Evolutionary conservation across 2,888 invertebrate species (phyloP).

Genomic region (Nasonovia ribisnigri): DNA sequence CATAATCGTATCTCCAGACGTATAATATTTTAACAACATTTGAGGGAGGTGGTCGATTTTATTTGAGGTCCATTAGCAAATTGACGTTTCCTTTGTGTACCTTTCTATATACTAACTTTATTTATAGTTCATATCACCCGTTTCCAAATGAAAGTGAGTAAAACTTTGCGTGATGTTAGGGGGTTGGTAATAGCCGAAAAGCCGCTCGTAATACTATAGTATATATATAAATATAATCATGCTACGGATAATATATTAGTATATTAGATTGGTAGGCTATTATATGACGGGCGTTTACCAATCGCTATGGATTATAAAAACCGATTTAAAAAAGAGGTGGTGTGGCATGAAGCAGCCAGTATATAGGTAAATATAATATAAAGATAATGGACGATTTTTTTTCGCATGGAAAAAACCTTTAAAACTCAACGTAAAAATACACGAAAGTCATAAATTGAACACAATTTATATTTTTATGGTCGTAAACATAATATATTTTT

Average conservation of each 20-base stretch:
- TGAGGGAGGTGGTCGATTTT: background rate
- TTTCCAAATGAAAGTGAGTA: slow-evolving; percentile 10
- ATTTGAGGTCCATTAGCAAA: slow-evolving; percentile 47
- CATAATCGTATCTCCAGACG: background rate
- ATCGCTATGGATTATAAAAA: slow-evolving; percentile 2
- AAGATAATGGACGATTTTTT: background rate
- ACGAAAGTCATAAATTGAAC: background rate
- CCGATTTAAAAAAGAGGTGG: slow-evolving; percentile 10
- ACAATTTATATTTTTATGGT: background rate
- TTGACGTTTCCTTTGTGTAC: slow-evolving; percentile 43
- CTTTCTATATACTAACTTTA: slow-evolving; percentile 12
- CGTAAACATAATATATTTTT: background rate
- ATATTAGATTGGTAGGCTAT: slow-evolving; percentile 24
- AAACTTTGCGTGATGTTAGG: slow-evolving; percentile 41
- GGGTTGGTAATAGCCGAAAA: background rate
- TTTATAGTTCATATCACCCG: slow-evolving; percentile 6
- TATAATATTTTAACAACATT: background rate
- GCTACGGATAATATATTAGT: background rate
- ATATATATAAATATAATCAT: background rate
- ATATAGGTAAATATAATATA: background rate
- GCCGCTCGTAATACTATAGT: background rate
- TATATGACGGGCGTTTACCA: slow-evolving; percentile 53
- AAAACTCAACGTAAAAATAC: too few relatives aligned
- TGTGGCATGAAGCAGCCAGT: background rate
- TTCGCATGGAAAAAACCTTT: background rate